phyloP scores from a whole-genome alignment of 2,888 invertebrate species.

The Microplitis manilae region DNA sequence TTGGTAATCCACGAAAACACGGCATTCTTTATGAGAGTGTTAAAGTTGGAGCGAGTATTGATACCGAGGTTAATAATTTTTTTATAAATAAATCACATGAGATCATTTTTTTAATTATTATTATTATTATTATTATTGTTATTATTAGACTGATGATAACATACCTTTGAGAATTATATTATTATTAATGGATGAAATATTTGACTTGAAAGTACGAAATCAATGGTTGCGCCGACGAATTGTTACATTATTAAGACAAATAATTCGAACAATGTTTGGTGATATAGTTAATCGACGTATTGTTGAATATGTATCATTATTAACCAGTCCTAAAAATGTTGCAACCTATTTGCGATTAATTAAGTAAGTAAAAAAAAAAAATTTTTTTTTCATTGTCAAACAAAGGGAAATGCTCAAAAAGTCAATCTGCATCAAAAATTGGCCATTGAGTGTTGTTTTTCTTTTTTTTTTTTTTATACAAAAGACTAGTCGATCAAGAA shows the following conservation, averaged over 20 bases:
- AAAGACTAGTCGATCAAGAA: no score
- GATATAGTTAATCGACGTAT: slow-evolving; percentile 90
- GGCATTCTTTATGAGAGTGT: slow-evolving; percentile 72
- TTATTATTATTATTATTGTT: slow-evolving; percentile 2
- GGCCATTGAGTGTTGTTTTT: no score
- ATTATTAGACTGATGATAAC: slow-evolving; percentile 78
- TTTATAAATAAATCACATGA: background rate
- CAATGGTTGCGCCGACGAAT: slow-evolving; percentile 87
- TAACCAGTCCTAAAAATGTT: slow-evolving; percentile 91
- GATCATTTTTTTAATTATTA: slow-evolving; percentile 2
- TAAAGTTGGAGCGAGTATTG: slow-evolving; percentile 74
- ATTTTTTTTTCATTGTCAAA: background rate
- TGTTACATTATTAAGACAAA: slow-evolving; percentile 82
- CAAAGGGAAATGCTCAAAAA: no score
- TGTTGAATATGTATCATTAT: slow-evolving; percentile 87
- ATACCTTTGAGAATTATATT: slow-evolving; percentile 87
- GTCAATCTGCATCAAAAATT: no score
- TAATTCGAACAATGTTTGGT: slow-evolving; percentile 86
- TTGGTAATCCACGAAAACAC: slow-evolving; percentile 73
- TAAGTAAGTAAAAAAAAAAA: slow-evolving; percentile 76
- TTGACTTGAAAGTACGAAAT: slow-evolving; percentile 85
- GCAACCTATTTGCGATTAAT: slow-evolving; percentile 89
- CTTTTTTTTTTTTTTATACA: no score
- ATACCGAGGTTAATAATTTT: slow-evolving; percentile 73
- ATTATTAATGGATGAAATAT: slow-evolving; percentile 87